These are phyloP conservation scores for Masnerella sp. DNA, from an alignment of 2,888 invertebrate species.

Conservation along the genomic window DNA sequence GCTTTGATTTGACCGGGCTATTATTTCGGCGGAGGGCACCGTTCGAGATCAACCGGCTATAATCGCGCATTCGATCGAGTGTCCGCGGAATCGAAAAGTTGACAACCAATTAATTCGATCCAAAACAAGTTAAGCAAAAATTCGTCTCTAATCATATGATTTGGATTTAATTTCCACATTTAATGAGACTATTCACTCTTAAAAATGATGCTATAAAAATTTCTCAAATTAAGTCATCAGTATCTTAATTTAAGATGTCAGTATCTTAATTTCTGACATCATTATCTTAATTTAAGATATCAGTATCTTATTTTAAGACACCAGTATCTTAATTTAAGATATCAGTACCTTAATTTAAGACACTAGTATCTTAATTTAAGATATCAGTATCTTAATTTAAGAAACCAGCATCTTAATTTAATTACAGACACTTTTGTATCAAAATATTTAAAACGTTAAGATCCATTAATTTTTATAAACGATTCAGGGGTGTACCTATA, in stretches of 20 bases:
- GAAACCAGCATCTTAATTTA: no score
- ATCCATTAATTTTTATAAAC: no score
- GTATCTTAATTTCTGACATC: not conserved
- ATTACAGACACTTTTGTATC: no score
- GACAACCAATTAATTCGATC: slow-evolving; percentile 27
- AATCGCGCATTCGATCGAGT: slow-evolving; percentile 4
- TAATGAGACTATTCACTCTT: slow-evolving; percentile 24
- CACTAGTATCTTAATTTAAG: no score
- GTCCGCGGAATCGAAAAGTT: slow-evolving; percentile 21
- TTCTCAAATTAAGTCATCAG: not conserved
- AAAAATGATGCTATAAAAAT: not conserved
- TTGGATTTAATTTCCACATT: slow-evolving; percentile 1
- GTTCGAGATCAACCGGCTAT: slow-evolving; percentile 1
- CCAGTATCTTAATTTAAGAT: no score
- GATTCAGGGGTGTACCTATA: not conserved
- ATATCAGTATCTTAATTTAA: no score
- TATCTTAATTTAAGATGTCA: not conserved
- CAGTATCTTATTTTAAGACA: no score
- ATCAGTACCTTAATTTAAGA: no score
- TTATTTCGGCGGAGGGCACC: not conserved
- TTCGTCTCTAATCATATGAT: slow-evolving; percentile 19
- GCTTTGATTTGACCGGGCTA: not conserved
- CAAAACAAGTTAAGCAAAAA: slow-evolving; percentile 26
- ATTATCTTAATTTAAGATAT: no score
- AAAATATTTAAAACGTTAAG: no score